Conservation (phyloP, 2,113 vertebrate species). For the Rhabdornis inornatus region DNA sequence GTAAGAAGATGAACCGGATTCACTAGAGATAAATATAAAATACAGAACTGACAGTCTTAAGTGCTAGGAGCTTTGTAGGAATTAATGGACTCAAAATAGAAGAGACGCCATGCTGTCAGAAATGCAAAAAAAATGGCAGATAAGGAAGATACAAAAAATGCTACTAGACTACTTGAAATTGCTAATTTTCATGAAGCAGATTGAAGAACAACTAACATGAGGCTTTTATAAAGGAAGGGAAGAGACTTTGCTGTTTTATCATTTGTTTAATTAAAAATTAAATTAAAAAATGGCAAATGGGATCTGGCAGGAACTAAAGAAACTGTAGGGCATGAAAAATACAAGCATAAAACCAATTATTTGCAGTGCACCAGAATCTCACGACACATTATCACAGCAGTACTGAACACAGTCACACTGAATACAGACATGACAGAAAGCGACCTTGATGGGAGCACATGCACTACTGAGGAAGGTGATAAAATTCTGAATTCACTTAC, state of each 20-base stretch:
- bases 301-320: neutral
- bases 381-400: slow-evolving; percentile 7
- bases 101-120: neutral
- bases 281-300: neutral
- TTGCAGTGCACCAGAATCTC: neutral
- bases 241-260: neutral
- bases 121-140: neutral
- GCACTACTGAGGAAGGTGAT: neutral
- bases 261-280: neutral
- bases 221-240: neutral
- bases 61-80: neutral
- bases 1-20: neutral
- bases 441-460: neutral
- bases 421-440: slow-evolving; percentile 1
- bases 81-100: neutral
- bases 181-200: neutral
- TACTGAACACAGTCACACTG: neutral
- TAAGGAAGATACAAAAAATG: neutral
- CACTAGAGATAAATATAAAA: neutral
- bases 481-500: slow-evolving; percentile 39
- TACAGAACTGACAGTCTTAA: neutral
- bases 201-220: neutral
- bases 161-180: neutral
- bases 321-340: neutral
- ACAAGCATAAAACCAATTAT: neutral